These are phyloP conservation scores for Stenchaetothrips biformis DNA, from an alignment of 2,888 invertebrate species.

Conservation along the genomic window DNA sequence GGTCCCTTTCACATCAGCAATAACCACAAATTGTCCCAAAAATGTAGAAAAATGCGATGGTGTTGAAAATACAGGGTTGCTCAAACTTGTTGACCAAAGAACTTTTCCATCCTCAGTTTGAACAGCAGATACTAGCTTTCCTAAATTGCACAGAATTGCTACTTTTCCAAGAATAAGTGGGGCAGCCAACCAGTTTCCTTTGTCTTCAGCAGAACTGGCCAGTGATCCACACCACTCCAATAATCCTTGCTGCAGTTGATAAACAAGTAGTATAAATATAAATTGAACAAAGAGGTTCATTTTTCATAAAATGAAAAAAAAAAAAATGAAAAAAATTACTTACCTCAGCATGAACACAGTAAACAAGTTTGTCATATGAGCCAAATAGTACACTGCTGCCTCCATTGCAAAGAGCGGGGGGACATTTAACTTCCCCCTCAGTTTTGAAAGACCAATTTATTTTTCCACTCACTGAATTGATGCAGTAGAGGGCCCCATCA, in stretches of 20 bases:
- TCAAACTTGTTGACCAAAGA: conserved; percentile 39
- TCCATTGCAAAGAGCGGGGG: conserved; percentile 47
- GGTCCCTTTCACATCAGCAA: conserved; percentile 54
- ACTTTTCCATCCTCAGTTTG: conserved; percentile 35
- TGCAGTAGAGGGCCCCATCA: conserved; percentile 65
- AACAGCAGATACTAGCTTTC: not conserved
- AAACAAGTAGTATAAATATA: not conserved
- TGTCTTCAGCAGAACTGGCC: not conserved
- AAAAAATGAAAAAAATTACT: conserved; percentile 37
- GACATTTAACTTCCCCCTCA: conserved; percentile 61
- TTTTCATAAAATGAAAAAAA: not conserved
- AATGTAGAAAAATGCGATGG: conserved; percentile 3
- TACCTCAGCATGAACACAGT: conserved; percentile 44
- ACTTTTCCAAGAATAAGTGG: not conserved
- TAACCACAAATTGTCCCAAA: conserved; percentile 51
- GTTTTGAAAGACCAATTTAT: conserved; percentile 60
- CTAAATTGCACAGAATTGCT: not conserved
- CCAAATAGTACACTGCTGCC: conserved; percentile 57
- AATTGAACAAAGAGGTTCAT: not conserved
- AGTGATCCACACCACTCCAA: not conserved
- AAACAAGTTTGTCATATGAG: conserved; percentile 64
- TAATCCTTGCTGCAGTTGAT: not conserved
- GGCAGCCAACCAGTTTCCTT: not conserved
- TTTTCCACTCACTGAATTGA: conserved; percentile 52
- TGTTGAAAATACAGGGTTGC: conserved; percentile 31